Base-by-base conservation (phyloP, 2,797 vertebrate genomes). In the Nannoperca australis region DNA sequence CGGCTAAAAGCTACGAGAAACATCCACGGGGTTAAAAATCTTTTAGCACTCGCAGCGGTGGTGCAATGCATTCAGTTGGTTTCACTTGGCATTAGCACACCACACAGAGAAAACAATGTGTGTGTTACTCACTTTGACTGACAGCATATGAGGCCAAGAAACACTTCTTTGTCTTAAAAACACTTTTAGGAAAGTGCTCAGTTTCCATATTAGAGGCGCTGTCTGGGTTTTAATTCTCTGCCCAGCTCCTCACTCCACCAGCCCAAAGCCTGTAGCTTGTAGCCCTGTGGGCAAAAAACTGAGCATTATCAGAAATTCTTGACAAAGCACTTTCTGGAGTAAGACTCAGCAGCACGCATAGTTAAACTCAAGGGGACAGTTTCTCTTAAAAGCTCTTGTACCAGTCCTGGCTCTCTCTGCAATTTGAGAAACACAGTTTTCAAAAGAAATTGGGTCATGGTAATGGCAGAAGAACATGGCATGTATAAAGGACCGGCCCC, bases 381-480 rank as follows among this genome's bases (percentile, higher is more conserved):
- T 93, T 86, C 80, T 86, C 89, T 93, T 94, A 90, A 94, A 94
- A 92, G 91, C 89, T 74, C 88, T 85, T 84, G 76, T 81, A 86
- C 85, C 58, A 72, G 85, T 72, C 61, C 53, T 4, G 40, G 70
- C 74, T 89, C 78, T 84, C 82, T 91, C 73, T 83, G 85, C 88
- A 91, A 92, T 92, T 92, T 92, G 78, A 82, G 78, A 88, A 87
- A 88, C 76, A 79, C 70, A 51, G 79, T 86, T 89, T 92, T 93
- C 89, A 91, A 93, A 92, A 86, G 89, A 84, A 94, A 94, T 90
- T 91, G 88, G 93, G 92, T 93, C 92, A 90, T 82, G 75, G 85
- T 89, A 90, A 86, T 90, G 90, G 89, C 88, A 90, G 87, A 75
- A 85, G 85, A 90, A 92, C 79, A 85, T 84, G 88, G 73, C 86